phyloP scores from a whole-genome alignment of 2,797 vertebrate genomes.

The Phataginus tetradactyla region DNA sequence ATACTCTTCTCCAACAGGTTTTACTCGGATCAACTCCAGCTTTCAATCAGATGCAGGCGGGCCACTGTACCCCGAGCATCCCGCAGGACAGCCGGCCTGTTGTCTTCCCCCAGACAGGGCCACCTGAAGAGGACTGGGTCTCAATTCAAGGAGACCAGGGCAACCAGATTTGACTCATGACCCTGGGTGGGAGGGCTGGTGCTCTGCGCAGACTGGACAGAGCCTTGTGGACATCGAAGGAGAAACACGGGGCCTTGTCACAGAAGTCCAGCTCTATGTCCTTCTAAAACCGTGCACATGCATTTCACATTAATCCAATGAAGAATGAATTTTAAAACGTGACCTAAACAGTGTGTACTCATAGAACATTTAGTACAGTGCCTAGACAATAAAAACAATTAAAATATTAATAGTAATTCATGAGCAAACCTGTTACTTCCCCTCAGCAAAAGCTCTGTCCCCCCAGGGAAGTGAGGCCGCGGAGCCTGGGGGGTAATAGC shows the following conservation, averaged over 20 bases:
- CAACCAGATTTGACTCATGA: rapidly evolving
- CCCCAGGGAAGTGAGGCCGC: neutral
- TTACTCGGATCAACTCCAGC: neutral
- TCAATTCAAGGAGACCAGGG: neutral
- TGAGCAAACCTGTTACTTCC: too few species aligned
- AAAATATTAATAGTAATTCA: neutral
- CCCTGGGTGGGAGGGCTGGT: rapidly evolving
- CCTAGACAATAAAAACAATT: too few species aligned
- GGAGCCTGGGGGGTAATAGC: rapidly evolving
- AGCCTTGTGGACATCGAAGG: rapidly evolving
- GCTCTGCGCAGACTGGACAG: neutral
- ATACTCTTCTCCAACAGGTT: neutral
- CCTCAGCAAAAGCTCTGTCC: neutral
- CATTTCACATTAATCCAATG: neutral
- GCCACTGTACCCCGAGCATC: neutral
- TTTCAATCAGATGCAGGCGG: neutral
- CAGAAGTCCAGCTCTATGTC: neutral
- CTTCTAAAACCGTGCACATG: rapidly evolving
- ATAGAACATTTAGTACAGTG: rapidly evolving
- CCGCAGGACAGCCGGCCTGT: neutral
- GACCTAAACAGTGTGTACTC: rapidly evolving
- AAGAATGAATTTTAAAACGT: neutral
- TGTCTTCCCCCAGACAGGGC: neutral
- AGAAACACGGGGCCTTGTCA: rapidly evolving
- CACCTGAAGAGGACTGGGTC: neutral